These are phyloP conservation scores for Caenorhabditis uteleia DNA, from an alignment of 2,888 invertebrate species.

Conservation along the genomic window DNA sequence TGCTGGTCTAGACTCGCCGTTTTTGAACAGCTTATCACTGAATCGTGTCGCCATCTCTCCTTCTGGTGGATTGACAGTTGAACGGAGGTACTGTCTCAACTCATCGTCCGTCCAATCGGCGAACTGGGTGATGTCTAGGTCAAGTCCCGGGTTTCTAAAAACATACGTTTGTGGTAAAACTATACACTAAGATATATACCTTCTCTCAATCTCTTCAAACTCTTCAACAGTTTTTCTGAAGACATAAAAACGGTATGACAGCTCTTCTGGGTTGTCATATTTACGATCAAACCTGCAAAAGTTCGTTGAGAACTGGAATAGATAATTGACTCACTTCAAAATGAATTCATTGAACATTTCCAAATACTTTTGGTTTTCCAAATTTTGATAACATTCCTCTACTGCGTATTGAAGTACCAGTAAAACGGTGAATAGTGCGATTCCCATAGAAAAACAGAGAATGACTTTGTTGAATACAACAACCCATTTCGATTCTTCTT, in stretches of 20 bases:
- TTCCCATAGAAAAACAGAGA: too few species aligned
- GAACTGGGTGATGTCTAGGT: slow-evolving; percentile 42
- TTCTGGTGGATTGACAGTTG: not conserved
- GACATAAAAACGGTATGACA: slow-evolving; percentile 15
- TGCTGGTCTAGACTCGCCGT: slow-evolving; percentile 23
- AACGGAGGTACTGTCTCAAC: slow-evolving; percentile 13
- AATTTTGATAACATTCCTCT: not conserved
- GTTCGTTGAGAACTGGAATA: too few species aligned
- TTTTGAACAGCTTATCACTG: slow-evolving; percentile 9
- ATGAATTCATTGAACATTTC: slow-evolving; percentile 25
- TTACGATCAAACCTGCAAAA: slow-evolving; percentile 14
- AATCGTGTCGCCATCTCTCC: slow-evolving; percentile 6
- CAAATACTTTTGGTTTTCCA: slow-evolving; percentile 1
- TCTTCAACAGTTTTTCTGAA: slow-evolving; percentile 27
- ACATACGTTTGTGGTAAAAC: not conserved
- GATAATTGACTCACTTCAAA: too few species aligned
- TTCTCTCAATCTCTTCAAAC: slow-evolving; percentile 32
- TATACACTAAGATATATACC: not conserved
- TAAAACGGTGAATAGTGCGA: too few species aligned
- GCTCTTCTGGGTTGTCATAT: slow-evolving; percentile 11
- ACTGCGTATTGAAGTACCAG: too few species aligned
- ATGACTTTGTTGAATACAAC: too few species aligned
- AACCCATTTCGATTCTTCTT: too few species aligned
- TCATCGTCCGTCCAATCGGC: slow-evolving; percentile 41
- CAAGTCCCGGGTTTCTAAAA: slow-evolving; percentile 18